These are phyloP conservation scores for Thamnophis elegans DNA, from an alignment of 2,797 vertebrate species.

Conservation along the genomic window DNA sequence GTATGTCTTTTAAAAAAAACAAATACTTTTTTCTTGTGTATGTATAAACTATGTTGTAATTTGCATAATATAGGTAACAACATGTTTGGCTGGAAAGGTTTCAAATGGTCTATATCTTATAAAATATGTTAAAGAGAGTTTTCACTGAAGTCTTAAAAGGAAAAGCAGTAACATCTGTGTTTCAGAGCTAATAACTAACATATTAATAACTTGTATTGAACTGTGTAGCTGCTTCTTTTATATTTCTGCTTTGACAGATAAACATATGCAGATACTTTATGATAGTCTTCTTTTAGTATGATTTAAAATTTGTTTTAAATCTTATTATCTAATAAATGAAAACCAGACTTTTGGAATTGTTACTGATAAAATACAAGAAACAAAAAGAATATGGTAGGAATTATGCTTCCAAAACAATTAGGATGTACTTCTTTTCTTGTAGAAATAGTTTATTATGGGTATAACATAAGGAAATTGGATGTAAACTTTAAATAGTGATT, in stretches of 20 bases:
- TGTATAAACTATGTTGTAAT: conserved; percentile 11
- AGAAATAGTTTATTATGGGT: conserved; percentile 38
- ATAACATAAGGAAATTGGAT: no score
- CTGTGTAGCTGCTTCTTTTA: conserved; percentile 34
- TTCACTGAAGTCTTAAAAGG: conserved; percentile 27
- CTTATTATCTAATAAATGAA: conserved; percentile 19
- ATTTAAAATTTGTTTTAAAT: neutral
- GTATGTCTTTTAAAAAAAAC: conserved; percentile 67
- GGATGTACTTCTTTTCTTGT: conserved; percentile 19
- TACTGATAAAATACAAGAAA: conserved; percentile 23
- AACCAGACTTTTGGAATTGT: conserved; percentile 61
- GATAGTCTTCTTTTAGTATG: conserved; percentile 59
- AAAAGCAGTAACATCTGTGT: conserved; percentile 34
- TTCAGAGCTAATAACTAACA: conserved; percentile 41
- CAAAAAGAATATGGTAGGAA: conserved; percentile 51
- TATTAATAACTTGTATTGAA: conserved; percentile 43
- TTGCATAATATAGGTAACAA: conserved; percentile 4
- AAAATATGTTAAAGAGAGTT: conserved; percentile 30
- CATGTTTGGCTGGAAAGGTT: conserved; percentile 25
- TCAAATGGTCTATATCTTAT: conserved; percentile 43
- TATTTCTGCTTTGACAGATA: conserved; percentile 47
- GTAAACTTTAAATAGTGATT: no score
- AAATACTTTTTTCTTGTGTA: neutral
- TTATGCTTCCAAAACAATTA: conserved; percentile 43
- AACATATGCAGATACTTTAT: conserved; percentile 68